Evolutionary conservation across 2,797 vertebrate genomes (phyloP).

Genomic region (Coreius guichenoti): DNA sequence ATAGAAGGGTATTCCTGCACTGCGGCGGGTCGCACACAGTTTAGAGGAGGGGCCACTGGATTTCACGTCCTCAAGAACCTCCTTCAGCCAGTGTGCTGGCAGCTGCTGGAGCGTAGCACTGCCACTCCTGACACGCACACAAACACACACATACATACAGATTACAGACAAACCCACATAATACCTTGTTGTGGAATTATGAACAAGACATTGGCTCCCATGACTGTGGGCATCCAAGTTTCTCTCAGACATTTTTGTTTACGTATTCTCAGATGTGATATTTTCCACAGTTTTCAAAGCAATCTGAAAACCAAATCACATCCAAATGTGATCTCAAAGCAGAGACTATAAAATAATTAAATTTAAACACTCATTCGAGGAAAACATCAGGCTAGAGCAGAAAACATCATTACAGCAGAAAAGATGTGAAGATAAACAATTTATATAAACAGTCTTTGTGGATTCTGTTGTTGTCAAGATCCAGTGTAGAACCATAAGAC

Average conservation of each 20-base stretch:
- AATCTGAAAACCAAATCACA: background rate
- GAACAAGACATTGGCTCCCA: slow-evolving; percentile 4
- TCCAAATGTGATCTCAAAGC: slow-evolving; percentile 32
- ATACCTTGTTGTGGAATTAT: background rate
- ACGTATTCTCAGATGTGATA: slow-evolving; percentile 8
- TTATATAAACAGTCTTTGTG: background rate
- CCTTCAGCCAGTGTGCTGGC: slow-evolving; percentile 84
- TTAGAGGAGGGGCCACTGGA: slow-evolving; percentile 90
- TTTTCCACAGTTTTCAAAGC: slow-evolving; percentile 7
- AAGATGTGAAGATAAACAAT: slow-evolving; percentile 26
- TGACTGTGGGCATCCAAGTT: background rate
- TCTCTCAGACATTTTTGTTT: background rate
- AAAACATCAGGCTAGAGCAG: slow-evolving; percentile 8
- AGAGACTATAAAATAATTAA: slow-evolving; percentile 11
- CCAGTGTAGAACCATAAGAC: background rate
- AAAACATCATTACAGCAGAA: slow-evolving; percentile 1
- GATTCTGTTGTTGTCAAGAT: background rate
- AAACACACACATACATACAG: slow-evolving; percentile 28
- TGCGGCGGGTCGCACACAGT: slow-evolving; percentile 93
- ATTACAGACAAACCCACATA: slow-evolving; percentile 5
- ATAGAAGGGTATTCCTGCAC: slow-evolving; percentile 96
- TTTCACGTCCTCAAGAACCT: slow-evolving; percentile 90
- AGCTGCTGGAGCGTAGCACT: slow-evolving; percentile 82
- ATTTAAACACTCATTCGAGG: slow-evolving; percentile 4
- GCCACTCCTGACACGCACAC: slow-evolving; percentile 79